Percentiles rank a stretch among this genome's conserved stretches.
phyloP scores from a whole-genome alignment of 2,888 invertebrate genomes.

The Hirtodrosophila alboralis region DNA sequence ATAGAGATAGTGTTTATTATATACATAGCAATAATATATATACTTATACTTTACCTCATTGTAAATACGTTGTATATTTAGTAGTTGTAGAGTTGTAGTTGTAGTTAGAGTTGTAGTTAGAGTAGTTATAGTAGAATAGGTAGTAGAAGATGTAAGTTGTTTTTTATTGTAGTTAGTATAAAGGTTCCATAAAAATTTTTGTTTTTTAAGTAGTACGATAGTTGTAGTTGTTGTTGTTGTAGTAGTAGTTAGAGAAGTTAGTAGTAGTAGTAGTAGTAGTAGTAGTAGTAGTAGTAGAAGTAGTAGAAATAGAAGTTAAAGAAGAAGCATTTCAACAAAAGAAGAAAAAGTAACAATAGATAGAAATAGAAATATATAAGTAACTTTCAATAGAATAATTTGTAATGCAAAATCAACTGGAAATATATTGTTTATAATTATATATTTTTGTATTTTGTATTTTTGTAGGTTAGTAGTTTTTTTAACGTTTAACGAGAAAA shows the following conservation, averaged over 20 bases:
- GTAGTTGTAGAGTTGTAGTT: constrained; percentile 59
- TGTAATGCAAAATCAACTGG: constrained; percentile 33
- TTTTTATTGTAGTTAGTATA: constrained; percentile 81
- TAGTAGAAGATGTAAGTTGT: constrained; percentile 82
- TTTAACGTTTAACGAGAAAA: constrained; percentile 1
- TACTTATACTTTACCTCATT: constrained; percentile 83
- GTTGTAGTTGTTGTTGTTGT: constrained; percentile 52
- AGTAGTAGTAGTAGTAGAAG: constrained; percentile 64
- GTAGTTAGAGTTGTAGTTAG: constrained; percentile 75
- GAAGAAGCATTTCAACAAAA: constrained; percentile 73
- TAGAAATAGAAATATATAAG: too few relatives aligned
- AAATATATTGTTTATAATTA: constrained; percentile 8
- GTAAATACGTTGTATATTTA: constrained; percentile 81
- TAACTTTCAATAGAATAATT: too few relatives aligned
- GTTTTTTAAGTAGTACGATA: constrained; percentile 62
- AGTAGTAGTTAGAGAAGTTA: constrained; percentile 40
- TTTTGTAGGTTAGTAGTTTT: background rate
- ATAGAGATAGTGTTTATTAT: constrained; percentile 16
- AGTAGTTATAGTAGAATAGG: constrained; percentile 69
- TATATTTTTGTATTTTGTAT: constrained; percentile 1
- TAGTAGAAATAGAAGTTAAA: constrained; percentile 71
- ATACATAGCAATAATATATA: constrained; percentile 54
- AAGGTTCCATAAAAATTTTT: constrained; percentile 80
- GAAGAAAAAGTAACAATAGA: constrained; percentile 55
- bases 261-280: constrained; percentile 50